Conservation (phyloP, 1,140 invertebrate species). For the Leptinotarsa defecta region DNA sequence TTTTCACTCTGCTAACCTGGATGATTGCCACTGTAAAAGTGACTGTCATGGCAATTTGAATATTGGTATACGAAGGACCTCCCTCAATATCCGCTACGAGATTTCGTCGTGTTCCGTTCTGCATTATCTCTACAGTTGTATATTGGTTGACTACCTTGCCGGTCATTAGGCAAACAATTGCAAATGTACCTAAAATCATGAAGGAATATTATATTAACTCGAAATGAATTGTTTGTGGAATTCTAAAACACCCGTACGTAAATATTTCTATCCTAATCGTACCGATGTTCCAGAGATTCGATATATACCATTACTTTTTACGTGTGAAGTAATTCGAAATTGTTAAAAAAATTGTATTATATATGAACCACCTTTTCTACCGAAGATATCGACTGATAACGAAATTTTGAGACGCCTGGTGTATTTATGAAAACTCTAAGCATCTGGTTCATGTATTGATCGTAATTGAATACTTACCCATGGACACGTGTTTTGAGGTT, state of each 20-base stretch:
- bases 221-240: no score
- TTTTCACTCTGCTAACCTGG: conserved; percentile 61
- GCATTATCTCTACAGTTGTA: conserved; percentile 45
- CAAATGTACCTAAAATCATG: conserved; percentile 72
- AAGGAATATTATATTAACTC: background rate
- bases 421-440: no score
- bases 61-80: conserved; percentile 54
- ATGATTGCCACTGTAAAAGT: conserved; percentile 71
- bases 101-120: conserved; percentile 41
- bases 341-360: no score
- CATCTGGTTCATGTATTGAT: no score
- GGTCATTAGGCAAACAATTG: conserved; percentile 86
- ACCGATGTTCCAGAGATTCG: no score
- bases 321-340: no score
- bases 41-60: conserved; percentile 71
- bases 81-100: conserved; percentile 2
- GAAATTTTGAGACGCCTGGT: no score
- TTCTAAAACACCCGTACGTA: no score
- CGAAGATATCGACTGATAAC: no score
- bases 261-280: no score
- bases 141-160: conserved; percentile 72
- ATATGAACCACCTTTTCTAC: no score
- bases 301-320: no score
- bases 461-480: conserved; percentile 65
- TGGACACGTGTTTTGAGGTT: conserved; percentile 89